phyloP scores from a whole-genome alignment of 1,140 invertebrate genomes.

The Phocides pigmalion region DNA sequence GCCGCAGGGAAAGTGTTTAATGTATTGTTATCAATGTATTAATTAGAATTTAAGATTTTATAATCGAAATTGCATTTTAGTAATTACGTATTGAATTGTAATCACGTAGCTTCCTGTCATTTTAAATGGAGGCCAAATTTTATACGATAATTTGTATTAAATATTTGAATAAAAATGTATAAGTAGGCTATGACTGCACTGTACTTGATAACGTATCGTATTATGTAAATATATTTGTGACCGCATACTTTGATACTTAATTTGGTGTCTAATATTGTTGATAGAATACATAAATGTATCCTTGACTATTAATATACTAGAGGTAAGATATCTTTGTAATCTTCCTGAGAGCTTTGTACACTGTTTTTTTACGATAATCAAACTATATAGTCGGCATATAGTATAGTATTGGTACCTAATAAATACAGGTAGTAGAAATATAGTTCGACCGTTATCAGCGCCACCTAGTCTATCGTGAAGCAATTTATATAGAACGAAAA shows the following conservation, averaged over 20 bases:
- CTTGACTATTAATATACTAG: conserved; percentile 28
- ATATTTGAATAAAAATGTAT: conserved; percentile 36
- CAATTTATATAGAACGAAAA: too few species aligned
- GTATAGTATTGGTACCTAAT: too few species aligned
- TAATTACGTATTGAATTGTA: background rate
- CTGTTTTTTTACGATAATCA: too few species aligned
- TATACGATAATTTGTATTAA: conserved; percentile 17
- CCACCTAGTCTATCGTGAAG: too few species aligned
- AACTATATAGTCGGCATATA: too few species aligned
- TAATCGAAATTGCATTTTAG: conserved; percentile 1
- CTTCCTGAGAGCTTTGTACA: background rate
- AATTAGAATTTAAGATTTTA: background rate
- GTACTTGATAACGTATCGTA: conserved; percentile 48
- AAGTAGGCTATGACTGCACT: conserved; percentile 51
- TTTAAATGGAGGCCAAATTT: conserved; percentile 14
- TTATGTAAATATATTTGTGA: conserved; percentile 50
- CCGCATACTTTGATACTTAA: conserved; percentile 42
- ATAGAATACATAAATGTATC: conserved; percentile 19
- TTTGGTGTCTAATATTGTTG: conserved; percentile 37
- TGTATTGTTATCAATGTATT: background rate
- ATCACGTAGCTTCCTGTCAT: background rate
- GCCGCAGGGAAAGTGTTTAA: too few species aligned
- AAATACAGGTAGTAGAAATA: too few species aligned
- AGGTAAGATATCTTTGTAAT: conserved; percentile 22
- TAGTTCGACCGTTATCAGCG: too few species aligned